Evolutionary conservation across 2,797 vertebrate species (phyloP), one percentile per base, ranked within the genome.

Genomic region (Gadopsis marmoratus): DNA sequence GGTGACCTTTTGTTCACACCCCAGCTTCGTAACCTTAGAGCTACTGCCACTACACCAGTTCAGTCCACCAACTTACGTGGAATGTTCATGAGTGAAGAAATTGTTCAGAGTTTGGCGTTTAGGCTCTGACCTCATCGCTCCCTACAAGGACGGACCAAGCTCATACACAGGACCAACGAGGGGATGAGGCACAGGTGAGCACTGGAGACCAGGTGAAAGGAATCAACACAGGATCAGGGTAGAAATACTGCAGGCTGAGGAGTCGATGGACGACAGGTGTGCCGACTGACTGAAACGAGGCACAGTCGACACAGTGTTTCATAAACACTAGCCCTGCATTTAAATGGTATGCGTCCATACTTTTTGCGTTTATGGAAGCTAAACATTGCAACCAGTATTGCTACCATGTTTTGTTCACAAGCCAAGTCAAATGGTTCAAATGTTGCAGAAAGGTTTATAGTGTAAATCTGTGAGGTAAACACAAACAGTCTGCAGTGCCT

Each of bases 391-490:
- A 84, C 81, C 67, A 83, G 68, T 62, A 33, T 26, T 26, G 26
- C 26, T 26, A 76, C 63, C 68, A 26, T 74, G 50, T 76, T 84
- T 63, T 85, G 76, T 61, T 86, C 67, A 14, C 13, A 0, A 74
- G 80, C 76, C 81, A 85, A 59, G 69, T 79, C 69, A 78, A 88
- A 82, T 47, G 65, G 71, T 78, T 86, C 59, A 73, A 31, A 84
- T 81, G 78, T 76, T 78, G 82, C 60, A 16, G 75, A 75, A 84
- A 55, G 84, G 78, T 89, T 85, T 79, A 73, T 17, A 72, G 71
- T 71, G 71, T 75, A 87, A 83, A 76, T 90, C 82, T 86, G 68
- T 48, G 70, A 70, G 56, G 74, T 88, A 90, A 91, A 90, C 86
- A 90, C 74, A 78, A 87, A 84, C 85, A 78, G 72, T 74, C 54